These are phyloP conservation scores for Cyaniris semiargus DNA, from an alignment of 2,888 invertebrate species.

Conservation along the genomic window DNA sequence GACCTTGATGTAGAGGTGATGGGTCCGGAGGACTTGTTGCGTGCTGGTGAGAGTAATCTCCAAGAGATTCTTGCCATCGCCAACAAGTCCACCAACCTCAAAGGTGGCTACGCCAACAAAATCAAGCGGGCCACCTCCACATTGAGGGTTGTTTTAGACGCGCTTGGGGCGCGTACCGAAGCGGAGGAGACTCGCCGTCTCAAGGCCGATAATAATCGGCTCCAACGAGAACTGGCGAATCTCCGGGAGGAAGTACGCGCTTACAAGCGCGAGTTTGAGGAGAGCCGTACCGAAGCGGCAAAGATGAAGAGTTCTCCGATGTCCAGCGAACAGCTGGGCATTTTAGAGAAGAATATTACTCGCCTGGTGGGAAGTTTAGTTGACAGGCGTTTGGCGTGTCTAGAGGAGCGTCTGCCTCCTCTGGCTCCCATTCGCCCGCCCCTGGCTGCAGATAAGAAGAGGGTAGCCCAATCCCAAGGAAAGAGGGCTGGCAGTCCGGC, in stretches of 20 bases:
- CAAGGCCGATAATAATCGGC: not conserved
- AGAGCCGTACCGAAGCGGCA: not conserved
- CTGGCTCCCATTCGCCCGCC: not conserved
- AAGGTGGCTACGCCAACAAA: not conserved
- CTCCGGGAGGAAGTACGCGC: constrained; percentile 10
- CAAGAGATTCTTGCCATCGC: not conserved
- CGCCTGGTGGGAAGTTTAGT: not conserved
- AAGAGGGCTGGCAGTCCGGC: not conserved
- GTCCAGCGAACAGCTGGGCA: constrained; percentile 7
- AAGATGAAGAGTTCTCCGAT: not conserved
- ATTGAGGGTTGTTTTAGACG: not conserved
- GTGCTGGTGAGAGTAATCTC: no score
- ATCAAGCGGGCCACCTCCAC: not conserved
- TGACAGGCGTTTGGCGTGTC: not conserved
- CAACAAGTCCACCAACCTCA: not conserved
- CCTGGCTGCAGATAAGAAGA: not conserved
- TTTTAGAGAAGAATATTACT: not conserved
- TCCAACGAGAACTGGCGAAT: not conserved
- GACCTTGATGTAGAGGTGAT: no score
- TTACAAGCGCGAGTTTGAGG: not conserved
- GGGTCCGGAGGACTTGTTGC: no score
- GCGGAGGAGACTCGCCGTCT: not conserved
- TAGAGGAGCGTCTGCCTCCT: not conserved
- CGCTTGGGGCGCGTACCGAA: not conserved
- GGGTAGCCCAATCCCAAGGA: not conserved